These are phyloP conservation scores for Micronisus gabar DNA, from an alignment of 2,113 vertebrate species.

Conservation along the genomic window DNA sequence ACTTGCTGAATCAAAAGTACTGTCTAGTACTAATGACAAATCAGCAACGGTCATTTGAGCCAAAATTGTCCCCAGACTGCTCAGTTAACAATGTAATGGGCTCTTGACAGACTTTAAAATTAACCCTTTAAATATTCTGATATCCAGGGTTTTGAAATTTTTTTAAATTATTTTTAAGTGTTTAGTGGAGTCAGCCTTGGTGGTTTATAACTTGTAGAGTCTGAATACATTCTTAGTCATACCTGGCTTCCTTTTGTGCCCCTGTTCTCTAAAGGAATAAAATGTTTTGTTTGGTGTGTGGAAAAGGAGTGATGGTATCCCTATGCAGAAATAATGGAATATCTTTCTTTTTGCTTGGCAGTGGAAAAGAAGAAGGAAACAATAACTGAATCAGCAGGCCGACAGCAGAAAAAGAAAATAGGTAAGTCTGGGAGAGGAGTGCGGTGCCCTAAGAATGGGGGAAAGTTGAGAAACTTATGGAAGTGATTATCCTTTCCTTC, in stretches of 20 bases:
- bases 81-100: background rate
- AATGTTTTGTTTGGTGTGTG: background rate
- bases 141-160: background rate
- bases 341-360: constrained; percentile 60
- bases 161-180: background rate
- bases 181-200: background rate
- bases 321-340: background rate
- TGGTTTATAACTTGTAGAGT: background rate
- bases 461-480: background rate
- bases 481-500: background rate
- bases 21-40: constrained; percentile 18
- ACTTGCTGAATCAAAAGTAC: constrained; percentile 56
- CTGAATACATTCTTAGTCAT: background rate
- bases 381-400: constrained; percentile 94
- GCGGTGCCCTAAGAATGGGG: background rate
- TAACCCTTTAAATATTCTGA: background rate
- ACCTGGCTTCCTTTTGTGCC: background rate
- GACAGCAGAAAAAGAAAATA: constrained; percentile 98
- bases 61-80: background rate
- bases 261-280: background rate
- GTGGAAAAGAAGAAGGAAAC: constrained; percentile 99
- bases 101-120: background rate
- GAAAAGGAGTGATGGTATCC: background rate
- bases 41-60: constrained; percentile 22
- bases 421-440: constrained; percentile 72